Conservation (phyloP, 2,888 invertebrate genomes). For the Pyralis farinalis region DNA sequence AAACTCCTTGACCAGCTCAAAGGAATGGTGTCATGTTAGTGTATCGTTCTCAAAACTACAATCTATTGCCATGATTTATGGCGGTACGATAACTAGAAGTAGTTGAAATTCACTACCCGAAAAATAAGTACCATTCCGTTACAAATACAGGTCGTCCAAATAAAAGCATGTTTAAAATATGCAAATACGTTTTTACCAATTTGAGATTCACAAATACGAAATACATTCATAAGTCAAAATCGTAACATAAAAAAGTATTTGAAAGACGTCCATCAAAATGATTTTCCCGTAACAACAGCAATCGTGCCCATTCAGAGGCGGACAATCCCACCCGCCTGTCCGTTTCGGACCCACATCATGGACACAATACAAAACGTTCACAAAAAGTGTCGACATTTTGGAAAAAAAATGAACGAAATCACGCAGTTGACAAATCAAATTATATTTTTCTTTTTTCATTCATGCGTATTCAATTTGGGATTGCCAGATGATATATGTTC, state of each 20-base stretch:
- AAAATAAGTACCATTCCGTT: no score
- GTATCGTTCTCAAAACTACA: no score
- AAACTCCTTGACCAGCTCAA: no score
- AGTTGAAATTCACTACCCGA: no score
- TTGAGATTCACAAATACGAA: neutral
- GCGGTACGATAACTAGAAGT: no score
- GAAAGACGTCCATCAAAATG: conserved; percentile 64
- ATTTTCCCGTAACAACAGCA: conserved; percentile 60
- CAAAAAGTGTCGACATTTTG: conserved; percentile 52
- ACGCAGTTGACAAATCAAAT: conserved; percentile 56
- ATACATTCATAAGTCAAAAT: conserved; percentile 38
- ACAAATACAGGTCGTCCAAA: no score
- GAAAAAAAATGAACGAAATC: conserved; percentile 47
- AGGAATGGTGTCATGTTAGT: no score
- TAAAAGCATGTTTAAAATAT: no score
- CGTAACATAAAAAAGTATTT: conserved; percentile 51
- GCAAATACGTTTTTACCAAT: no score
- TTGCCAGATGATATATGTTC: neutral
- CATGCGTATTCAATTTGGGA: conserved; percentile 7
- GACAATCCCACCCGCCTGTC: conserved; percentile 50
- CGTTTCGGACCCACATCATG: conserved; percentile 62
- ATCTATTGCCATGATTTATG: no score
- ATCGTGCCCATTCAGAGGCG: conserved; percentile 64
- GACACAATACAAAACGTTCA: conserved; percentile 51
- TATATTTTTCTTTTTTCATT: conserved; percentile 29